Evolutionary conservation across 2,888 invertebrate genomes (phyloP), one percentile per base, ranked within the genome.

Genomic region (Epsilonema sp.): DNA sequence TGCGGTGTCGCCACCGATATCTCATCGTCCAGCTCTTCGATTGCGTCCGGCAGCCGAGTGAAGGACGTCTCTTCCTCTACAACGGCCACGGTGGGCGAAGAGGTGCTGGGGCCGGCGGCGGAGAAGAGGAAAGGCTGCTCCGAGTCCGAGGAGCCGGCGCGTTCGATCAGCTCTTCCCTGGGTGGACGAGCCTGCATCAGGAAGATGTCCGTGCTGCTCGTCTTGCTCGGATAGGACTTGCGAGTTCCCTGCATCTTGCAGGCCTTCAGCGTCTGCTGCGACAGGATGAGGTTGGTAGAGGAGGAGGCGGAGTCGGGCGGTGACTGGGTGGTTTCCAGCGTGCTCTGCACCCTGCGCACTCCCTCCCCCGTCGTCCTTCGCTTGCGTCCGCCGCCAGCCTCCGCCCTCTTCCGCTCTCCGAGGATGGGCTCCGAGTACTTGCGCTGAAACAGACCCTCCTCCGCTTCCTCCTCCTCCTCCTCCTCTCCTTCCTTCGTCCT

Each of bases 221-320:
- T 51, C 42, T 54, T 54, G 24, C 46, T 41, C 19, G 54, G 54
- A 36, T 52, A 54, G 19, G 54, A 54, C 36, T 54, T 53, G 37
- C 53, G 49, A n/a, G 49, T 51, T 21, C 45, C 44, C 51, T 51
- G 26, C n/a, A n/a, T n/a, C 5, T 36, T 49, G 23, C 26, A 43
- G 13, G 8, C 46, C 19, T 49, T 39, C 38, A 50, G 26, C 21
- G 47, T 41, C 19, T 11, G 8, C 36, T 50, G 44, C 20, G 42
- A 42, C 8, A 50, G 45, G 20, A 50, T 22, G 16, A 37, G 11
- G 1, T 37, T 19, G 8, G 22, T 22, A 16, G 20, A n/a, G 11
- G 8, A 11, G 2, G 5, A 2, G 13, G 2, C 11, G 3, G 23
- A 3, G n/a, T n/a, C n/a, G n/a, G n/a, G n/a, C n/a, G n/a, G n/a